Conservation (phyloP, 2,797 vertebrate genomes). For the Pseudotriccus pelzelni region DNA sequence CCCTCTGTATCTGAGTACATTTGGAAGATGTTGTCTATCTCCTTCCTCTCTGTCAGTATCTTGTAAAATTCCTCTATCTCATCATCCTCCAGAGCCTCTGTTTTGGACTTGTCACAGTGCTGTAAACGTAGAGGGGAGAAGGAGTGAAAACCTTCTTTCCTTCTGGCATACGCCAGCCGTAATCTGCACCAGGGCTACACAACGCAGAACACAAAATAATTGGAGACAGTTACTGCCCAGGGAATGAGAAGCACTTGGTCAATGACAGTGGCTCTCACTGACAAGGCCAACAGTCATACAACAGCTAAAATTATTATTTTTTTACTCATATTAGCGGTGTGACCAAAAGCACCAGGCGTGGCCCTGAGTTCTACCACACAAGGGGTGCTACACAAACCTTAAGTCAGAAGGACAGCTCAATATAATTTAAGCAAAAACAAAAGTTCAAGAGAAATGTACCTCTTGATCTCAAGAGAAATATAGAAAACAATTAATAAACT, state of each 20-base stretch:
- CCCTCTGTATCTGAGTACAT: conserved; percentile 66
- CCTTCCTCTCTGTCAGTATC: conserved; percentile 85
- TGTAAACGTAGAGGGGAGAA: conserved; percentile 70
- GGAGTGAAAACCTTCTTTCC: conserved; percentile 69
- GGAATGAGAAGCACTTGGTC: not conserved
- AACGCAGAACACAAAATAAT: conserved; percentile 69
- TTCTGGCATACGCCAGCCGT: conserved; percentile 63
- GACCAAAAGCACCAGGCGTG: not conserved
- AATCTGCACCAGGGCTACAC: conserved; percentile 70
- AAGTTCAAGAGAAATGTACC: not conserved
- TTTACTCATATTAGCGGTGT: not conserved
- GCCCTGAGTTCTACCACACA: not conserved
- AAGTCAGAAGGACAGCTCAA: not conserved
- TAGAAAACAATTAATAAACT: not conserved
- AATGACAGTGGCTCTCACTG: not conserved
- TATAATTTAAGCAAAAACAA: not conserved
- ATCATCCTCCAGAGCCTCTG: conserved; percentile 85
- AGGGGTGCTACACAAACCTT: not conserved
- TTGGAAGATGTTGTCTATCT: conserved; percentile 85
- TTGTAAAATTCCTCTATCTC: conserved; percentile 94
- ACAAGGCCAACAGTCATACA: not conserved
- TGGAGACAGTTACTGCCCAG: conserved; percentile 47
- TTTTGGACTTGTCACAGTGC: conserved; percentile 90
- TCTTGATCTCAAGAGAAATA: not conserved
- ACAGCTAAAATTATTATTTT: not conserved